Percentiles rank a stretch among this genome's conserved stretches.
Evolutionary conservation across 2,113 vertebrate species (phyloP).

Genomic region (Plotosus lineatus): DNA sequence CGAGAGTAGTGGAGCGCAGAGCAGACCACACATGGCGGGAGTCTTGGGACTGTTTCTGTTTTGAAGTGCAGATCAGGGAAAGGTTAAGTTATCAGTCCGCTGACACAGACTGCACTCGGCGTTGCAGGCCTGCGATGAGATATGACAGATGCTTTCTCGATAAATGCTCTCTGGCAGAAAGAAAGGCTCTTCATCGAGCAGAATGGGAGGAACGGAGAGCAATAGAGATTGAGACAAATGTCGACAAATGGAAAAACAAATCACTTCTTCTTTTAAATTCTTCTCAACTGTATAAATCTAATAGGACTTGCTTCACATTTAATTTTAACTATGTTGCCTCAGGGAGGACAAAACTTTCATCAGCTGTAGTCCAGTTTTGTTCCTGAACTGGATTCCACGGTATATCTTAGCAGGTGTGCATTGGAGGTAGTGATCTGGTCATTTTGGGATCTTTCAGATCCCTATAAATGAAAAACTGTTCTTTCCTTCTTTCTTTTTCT

Average conservation of each 20-base stretch:
- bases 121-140: constrained; percentile 61
- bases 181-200: constrained; percentile 32
- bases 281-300: background rate
- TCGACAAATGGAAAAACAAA: constrained; percentile 54
- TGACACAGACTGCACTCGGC: constrained; percentile 57
- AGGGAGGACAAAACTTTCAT: background rate
- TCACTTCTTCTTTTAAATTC: background rate
- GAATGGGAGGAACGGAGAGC: constrained; percentile 33
- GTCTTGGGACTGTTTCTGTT: constrained; percentile 49
- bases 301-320: background rate
- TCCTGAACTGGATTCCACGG: background rate
- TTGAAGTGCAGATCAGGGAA: constrained; percentile 59
- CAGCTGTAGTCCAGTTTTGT: background rate
- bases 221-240: constrained; percentile 36
- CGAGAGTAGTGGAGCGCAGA: constrained; percentile 58
- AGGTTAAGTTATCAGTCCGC: constrained; percentile 65
- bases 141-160: constrained; percentile 71
- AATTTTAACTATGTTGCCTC: background rate
- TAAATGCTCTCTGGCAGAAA: constrained; percentile 57
- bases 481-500: too few species aligned
- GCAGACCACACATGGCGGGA: constrained; percentile 69
- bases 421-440: background rate
- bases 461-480: too few species aligned
- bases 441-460: background rate
- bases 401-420: constrained; percentile 9